Conservation (phyloP, 2,888 invertebrate genomes). For the Ischnura elegans region DNA sequence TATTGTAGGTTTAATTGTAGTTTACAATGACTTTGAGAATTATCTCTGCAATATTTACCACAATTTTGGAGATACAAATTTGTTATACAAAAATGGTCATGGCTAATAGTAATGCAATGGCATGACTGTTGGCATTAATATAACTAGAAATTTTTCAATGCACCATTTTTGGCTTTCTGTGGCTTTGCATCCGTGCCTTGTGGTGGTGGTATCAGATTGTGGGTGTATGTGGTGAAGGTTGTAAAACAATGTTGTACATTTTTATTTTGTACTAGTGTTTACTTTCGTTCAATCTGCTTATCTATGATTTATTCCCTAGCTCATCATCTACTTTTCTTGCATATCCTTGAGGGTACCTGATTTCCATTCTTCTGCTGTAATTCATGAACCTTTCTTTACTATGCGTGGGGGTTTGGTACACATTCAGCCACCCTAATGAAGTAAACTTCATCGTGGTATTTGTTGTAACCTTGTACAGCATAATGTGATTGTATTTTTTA, state of each 20-base stretch:
- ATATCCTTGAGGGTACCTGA: neutral
- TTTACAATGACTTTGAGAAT: too few species aligned
- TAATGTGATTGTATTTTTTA: too few species aligned
- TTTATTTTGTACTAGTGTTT: neutral
- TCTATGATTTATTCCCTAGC: neutral
- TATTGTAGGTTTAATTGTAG: too few species aligned
- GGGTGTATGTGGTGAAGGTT: conserved; percentile 19
- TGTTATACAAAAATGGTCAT: neutral
- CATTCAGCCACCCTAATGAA: too few species aligned
- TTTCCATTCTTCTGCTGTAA: too few species aligned
- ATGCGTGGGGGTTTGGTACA: too few species aligned
- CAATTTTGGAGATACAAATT: neutral
- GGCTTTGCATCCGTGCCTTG: neutral
- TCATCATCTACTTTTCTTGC: neutral
- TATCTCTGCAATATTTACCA: too few species aligned
- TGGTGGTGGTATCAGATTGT: neutral
- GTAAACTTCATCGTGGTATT: too few species aligned
- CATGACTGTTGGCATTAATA: neutral
- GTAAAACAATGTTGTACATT: neutral
- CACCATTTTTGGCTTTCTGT: neutral
- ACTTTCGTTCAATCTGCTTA: neutral
- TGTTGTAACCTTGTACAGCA: too few species aligned
- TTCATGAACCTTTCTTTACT: too few species aligned
- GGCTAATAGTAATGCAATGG: too few species aligned
- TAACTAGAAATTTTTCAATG: neutral